Percentiles rank a stretch among this genome's conserved stretches.
These are phyloP conservation scores for Gnathonemus echidnorhynchus DNA, from an alignment of 2,113 vertebrate species.

Conservation along the genomic window DNA sequence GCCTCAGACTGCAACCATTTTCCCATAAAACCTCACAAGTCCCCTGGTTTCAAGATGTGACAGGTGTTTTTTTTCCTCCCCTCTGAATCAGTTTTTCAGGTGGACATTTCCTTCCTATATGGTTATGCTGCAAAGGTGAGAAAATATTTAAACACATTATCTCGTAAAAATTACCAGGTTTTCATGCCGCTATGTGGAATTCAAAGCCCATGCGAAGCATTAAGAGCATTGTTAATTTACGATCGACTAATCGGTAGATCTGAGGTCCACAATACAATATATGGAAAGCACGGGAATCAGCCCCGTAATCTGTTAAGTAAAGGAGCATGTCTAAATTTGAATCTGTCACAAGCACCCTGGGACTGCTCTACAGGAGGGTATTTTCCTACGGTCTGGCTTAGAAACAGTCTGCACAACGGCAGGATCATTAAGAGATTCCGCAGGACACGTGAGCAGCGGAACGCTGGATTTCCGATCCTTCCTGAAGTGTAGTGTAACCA, in stretches of 20 bases:
- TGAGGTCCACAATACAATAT: neutral
- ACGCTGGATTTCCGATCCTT: constrained; percentile 31
- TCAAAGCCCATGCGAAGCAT: neutral
- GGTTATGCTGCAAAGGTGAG: neutral
- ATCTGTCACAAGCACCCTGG: neutral
- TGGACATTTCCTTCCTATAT: neutral
- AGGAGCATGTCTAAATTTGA: neutral
- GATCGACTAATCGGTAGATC: neutral
- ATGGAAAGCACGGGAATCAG: neutral
- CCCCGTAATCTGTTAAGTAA: neutral
- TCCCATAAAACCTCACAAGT: neutral
- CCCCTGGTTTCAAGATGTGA: neutral
- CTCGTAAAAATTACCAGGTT: neutral
- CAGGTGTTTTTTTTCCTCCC: neutral
- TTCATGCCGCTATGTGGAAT: neutral
- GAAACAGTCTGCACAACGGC: constrained; percentile 13
- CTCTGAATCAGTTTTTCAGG: neutral
- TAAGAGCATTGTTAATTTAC: neutral
- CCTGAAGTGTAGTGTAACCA: constrained; percentile 43
- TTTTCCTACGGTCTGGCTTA: neutral
- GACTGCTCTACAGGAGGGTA: neutral
- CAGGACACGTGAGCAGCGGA: constrained; percentile 44
- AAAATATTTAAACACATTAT: neutral
- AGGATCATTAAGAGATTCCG: constrained; percentile 1
- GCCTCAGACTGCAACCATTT: neutral